Base-by-base conservation (phyloP, 1,140 invertebrate species). In the Solen grandis region DNA sequence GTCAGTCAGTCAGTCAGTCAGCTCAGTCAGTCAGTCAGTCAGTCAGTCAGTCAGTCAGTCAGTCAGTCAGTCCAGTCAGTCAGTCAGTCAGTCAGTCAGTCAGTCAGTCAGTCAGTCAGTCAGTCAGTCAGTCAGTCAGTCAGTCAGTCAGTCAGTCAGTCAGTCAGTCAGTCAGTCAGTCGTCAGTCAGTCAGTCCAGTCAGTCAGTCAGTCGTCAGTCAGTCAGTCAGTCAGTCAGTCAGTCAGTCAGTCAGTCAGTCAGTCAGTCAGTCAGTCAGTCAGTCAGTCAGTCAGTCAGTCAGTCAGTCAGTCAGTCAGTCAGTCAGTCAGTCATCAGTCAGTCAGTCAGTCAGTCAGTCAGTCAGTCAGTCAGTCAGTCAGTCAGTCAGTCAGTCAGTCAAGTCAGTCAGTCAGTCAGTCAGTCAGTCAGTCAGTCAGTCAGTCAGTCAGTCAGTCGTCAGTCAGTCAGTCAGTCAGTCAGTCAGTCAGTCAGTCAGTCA, bases 401-500 rank as follows among this genome's bases (percentile, higher is more conserved):
- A n/a, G n/a, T n/a, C n/a, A n/a, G n/a, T n/a, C n/a, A 69, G 68
- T 77, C 68, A 75, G 68, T 75, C 70, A 75, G 72, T 75, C 70
- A 35, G 50, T 75, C 77, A 59, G 68, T 75, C 68, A 59, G 68
- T 57, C 70, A 75, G 70, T 75, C 68, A 75, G 77, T 74, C 70
- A n/a, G n/a, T n/a, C n/a, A n/a, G n/a, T n/a, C n/a, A n/a, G n/a
- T n/a, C n/a, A n/a, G n/a, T n/a, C n/a, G 55, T 84, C 80, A 83
- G 81, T 83, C 70, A 76, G 69, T 83, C 80, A 83, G 62, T 83
- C 72, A 83, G 70, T 83, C 82, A 77, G 55, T 83, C 80, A 84
- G 81, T 83, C 80, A 83, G 57, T 68, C 80, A 84, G 72, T 83
- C 80, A 84, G 75, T 84, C 81, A 84, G 75, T 81, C 82, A 84